Percentiles rank a stretch among this genome's conserved stretches.
These are phyloP conservation scores for Ctenosaura bakeri DNA, from an alignment of 2,797 vertebrate species.

Conservation along the genomic window DNA sequence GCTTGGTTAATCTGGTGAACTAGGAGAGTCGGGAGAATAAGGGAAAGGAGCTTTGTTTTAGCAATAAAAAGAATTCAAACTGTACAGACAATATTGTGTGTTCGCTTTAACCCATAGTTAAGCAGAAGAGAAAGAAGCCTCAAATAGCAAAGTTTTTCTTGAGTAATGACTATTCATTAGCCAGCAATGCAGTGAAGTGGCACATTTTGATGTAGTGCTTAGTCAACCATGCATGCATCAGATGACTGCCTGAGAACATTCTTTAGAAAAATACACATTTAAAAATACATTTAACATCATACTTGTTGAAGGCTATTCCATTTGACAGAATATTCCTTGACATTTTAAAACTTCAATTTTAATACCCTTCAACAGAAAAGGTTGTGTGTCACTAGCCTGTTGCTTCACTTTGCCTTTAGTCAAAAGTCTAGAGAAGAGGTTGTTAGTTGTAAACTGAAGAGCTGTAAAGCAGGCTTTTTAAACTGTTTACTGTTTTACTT, in stretches of 20 bases:
- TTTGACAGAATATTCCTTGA: constrained; percentile 17
- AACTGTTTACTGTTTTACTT: constrained; percentile 60
- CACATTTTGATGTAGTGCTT: background rate
- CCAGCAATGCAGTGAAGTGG: background rate
- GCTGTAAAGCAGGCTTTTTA: background rate
- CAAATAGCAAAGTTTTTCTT: too few species aligned
- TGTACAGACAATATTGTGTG: background rate
- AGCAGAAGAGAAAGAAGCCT: too few species aligned
- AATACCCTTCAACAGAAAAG: background rate
- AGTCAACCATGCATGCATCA: background rate
- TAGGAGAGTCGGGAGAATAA: background rate
- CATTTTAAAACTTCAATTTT: constrained; percentile 39
- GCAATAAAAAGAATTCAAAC: background rate
- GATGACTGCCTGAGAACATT: background rate
- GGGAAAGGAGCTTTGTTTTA: background rate
- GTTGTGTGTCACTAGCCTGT: background rate
- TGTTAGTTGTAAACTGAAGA: background rate
- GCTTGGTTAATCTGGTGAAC: background rate
- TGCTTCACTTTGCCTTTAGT: background rate
- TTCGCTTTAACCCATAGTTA: background rate
- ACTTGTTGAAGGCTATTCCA: background rate
- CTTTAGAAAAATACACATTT: background rate
- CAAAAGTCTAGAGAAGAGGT: background rate
- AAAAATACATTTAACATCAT: background rate
- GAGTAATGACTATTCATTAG: background rate